These are phyloP conservation scores for Azemiops feae DNA, from an alignment of 2,113 vertebrate species.

Conservation along the genomic window DNA sequence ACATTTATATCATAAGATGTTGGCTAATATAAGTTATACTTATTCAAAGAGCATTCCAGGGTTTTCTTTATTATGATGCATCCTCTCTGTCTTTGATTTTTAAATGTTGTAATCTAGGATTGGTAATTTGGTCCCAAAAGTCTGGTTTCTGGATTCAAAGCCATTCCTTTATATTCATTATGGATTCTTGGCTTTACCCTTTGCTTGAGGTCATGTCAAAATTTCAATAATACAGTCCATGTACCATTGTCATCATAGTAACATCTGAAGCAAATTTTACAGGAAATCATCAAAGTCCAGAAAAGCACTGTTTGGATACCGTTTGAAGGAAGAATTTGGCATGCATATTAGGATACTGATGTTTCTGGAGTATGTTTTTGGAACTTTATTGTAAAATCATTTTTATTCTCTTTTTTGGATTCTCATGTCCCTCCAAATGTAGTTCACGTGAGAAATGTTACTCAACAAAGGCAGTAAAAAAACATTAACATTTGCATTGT, in stretches of 20 bases:
- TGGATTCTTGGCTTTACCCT: neutral
- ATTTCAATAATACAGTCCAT: neutral
- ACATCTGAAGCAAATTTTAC: neutral
- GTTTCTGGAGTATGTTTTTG: neutral
- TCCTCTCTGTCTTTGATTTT: neutral
- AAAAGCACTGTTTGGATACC: neutral
- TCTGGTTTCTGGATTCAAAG: neutral
- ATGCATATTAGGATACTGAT: neutral
- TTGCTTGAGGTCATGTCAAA: neutral
- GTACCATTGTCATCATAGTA: neutral
- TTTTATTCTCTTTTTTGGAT: neutral
- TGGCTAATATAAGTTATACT: neutral
- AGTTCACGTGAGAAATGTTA: neutral
- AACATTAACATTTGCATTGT: neutral
- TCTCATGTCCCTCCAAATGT: neutral
- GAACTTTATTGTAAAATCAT: neutral
- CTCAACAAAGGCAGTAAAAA: neutral
- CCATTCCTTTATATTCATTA: neutral
- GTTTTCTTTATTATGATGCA: neutral
- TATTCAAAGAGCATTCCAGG: neutral
- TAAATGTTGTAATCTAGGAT: neutral
- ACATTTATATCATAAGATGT: slow-evolving; percentile 48
- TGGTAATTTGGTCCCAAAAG: neutral
- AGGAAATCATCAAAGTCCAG: neutral
- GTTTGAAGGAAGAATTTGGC: neutral